phyloP scores from a whole-genome alignment of 2,113 vertebrate genomes.

The Phocoena sinus region DNA sequence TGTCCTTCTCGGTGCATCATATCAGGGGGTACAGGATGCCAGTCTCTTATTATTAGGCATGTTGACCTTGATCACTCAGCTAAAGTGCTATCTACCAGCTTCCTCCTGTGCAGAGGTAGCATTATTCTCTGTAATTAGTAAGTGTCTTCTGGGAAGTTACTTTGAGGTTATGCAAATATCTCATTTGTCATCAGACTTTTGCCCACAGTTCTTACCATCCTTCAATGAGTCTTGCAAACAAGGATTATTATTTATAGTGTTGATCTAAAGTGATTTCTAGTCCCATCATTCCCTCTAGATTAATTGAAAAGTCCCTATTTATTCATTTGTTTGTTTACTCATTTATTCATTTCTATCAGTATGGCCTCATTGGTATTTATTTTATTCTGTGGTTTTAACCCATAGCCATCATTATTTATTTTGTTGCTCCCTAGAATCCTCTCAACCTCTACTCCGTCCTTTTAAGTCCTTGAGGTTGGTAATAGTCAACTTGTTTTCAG shows the following conservation, averaged over 20 bases:
- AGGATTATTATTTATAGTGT: neutral
- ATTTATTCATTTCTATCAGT: neutral
- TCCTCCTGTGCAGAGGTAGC: neutral
- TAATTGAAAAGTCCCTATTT: neutral
- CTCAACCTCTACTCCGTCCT: neutral
- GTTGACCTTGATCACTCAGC: neutral
- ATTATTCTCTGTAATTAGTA: neutral
- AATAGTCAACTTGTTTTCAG: neutral
- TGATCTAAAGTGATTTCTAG: neutral
- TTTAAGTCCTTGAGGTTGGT: neutral
- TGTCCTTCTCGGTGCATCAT: accelerated
- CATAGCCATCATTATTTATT: neutral
- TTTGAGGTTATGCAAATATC: neutral
- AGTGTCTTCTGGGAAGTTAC: neutral
- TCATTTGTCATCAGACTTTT: neutral
- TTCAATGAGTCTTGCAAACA: neutral
- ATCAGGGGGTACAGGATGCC: no score
- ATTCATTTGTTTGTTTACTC: neutral
- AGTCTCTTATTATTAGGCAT: neutral
- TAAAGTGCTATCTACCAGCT: neutral
- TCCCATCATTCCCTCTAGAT: neutral
- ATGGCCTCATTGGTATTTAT: neutral
- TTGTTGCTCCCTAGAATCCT: neutral
- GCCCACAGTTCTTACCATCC: neutral
- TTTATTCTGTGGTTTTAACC: neutral